phyloP scores from a whole-genome alignment of 2,113 vertebrate species.

The Alces alces region DNA sequence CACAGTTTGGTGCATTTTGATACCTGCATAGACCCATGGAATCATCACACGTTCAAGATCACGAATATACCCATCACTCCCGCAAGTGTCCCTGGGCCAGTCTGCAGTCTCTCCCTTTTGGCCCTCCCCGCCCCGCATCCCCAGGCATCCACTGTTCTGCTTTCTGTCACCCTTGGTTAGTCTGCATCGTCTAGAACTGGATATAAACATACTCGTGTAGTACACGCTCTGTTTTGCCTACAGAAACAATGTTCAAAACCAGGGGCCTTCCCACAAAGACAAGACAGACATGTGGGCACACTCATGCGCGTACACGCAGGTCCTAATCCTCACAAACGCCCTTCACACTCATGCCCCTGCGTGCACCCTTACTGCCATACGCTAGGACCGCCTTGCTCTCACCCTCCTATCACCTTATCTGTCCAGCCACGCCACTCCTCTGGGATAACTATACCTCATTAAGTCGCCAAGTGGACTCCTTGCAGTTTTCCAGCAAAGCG shows the following conservation, averaged over 20 bases:
- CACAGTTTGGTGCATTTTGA: not conserved
- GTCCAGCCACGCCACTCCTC: not conserved
- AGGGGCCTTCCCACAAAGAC: not conserved
- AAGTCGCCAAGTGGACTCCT: not conserved
- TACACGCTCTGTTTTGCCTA: not conserved
- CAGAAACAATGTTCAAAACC: fast-evolving
- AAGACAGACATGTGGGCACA: not conserved
- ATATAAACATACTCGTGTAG: too few relatives aligned
- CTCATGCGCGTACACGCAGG: too few relatives aligned
- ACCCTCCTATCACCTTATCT: not conserved
- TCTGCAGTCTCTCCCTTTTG: too few relatives aligned
- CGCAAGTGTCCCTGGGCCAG: not conserved
- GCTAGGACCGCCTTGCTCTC: not conserved
- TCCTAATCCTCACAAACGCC: not conserved
- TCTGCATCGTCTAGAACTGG: not conserved
- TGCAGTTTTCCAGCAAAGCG: not conserved
- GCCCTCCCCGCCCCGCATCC: fast-evolving
- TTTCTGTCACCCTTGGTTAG: not conserved
- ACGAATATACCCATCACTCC: not conserved
- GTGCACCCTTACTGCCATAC: fast-evolving
- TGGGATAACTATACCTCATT: not conserved
- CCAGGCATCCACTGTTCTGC: not conserved
- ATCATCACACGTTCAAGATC: not conserved
- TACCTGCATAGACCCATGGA: fast-evolving
- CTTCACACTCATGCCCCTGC: fast-evolving